These are phyloP conservation scores for Halcyon leucocephala DNA, from an alignment of 2,797 vertebrate genomes.

Conservation along the genomic window DNA sequence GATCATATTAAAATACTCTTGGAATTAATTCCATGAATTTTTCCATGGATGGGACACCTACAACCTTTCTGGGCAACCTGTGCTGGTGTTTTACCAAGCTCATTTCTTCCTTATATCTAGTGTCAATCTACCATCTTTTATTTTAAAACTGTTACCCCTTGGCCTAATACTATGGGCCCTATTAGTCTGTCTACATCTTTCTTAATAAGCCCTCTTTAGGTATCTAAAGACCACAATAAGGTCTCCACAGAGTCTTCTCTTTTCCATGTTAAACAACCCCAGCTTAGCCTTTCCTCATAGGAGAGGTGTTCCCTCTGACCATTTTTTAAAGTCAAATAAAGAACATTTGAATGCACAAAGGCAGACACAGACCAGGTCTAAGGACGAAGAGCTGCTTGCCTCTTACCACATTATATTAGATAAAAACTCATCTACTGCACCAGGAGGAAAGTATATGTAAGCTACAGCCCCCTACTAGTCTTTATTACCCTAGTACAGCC, in stretches of 20 bases:
- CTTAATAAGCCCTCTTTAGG: not conserved
- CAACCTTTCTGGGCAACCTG: not conserved
- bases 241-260: not conserved
- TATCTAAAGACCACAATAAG: not conserved
- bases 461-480: not conserved
- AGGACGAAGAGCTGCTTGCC: not conserved
- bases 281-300: not conserved
- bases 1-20: not conserved
- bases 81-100: not conserved
- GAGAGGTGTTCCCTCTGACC: not conserved
- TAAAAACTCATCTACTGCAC: not conserved
- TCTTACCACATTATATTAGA: not conserved
- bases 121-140: not conserved
- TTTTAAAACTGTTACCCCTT: not conserved
- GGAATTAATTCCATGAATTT: not conserved
- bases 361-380: not conserved
- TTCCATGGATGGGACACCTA: not conserved
- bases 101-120: not conserved
- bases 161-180: not conserved
- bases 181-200: not conserved
- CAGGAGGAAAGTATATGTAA: not conserved
- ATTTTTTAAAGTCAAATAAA: not conserved
- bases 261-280: not conserved
- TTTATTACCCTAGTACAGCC: not conserved
- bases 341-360: not conserved